Evolutionary conservation across 2,797 vertebrate genomes (phyloP).

Genomic region (Sitta carolinensis): DNA sequence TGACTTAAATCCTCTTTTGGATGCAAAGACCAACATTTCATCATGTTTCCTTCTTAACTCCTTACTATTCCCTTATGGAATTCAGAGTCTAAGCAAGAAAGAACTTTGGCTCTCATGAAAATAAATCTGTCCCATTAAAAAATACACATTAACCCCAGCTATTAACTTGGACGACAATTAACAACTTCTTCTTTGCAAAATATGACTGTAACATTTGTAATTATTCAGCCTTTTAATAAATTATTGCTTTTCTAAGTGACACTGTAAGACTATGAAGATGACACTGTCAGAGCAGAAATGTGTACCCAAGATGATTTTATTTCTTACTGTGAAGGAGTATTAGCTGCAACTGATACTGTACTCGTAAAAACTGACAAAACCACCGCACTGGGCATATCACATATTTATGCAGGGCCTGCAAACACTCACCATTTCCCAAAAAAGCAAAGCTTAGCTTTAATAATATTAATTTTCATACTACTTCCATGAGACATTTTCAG

Average conservation of each 20-base stretch:
- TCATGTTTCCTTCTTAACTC: slow-evolving; percentile 60
- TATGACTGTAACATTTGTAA: background rate
- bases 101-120: slow-evolving; percentile 35
- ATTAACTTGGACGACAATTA: slow-evolving; percentile 16
- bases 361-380: background rate
- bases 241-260: background rate
- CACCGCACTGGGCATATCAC: background rate
- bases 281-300: background rate
- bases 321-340: background rate
- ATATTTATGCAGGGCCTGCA: background rate
- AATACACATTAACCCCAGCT: slow-evolving; percentile 14
- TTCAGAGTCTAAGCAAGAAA: slow-evolving; percentile 53
- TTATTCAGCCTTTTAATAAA: background rate
- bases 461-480: background rate
- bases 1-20: slow-evolving; percentile 58
- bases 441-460: background rate
- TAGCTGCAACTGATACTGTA: accelerated
- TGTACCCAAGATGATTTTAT: background rate
- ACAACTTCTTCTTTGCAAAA: background rate
- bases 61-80: slow-evolving; percentile 50
- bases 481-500: background rate
- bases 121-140: slow-evolving; percentile 55
- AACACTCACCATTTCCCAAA: background rate
- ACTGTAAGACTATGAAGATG: background rate
- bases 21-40: slow-evolving; percentile 55